Conservation (phyloP, 1,140 invertebrate genomes). For the Philopotamus ludificatus region DNA sequence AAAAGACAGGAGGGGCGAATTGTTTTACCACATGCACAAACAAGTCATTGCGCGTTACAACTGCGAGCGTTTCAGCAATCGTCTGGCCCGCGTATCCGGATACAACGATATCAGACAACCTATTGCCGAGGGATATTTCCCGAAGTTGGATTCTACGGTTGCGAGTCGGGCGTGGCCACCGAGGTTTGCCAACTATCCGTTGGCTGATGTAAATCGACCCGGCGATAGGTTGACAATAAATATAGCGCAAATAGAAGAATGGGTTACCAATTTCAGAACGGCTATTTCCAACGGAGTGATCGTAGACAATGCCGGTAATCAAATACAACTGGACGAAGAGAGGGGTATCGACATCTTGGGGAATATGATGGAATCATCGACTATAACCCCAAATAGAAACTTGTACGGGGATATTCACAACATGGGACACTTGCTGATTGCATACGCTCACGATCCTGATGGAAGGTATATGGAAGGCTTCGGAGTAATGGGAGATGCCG, state of each 20-base stretch:
- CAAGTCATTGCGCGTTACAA: constrained; percentile 72
- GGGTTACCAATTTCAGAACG: constrained; percentile 70
- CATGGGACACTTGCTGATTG: constrained; percentile 63
- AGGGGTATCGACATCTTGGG: constrained; percentile 78
- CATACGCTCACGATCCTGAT: constrained; percentile 72
- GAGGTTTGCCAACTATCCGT: constrained; percentile 56
- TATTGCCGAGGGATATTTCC: constrained; percentile 70
- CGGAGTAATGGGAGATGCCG: constrained; percentile 65
- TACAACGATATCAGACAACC: constrained; percentile 62
- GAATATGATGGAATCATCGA: constrained; percentile 76
- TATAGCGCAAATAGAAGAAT: constrained; percentile 68
- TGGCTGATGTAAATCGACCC: constrained; percentile 66
- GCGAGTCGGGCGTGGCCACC: constrained; percentile 46
- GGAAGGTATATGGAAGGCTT: constrained; percentile 52
- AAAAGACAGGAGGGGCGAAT: constrained; percentile 71
- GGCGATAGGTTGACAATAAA: constrained; percentile 66
- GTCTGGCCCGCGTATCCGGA: constrained; percentile 58
- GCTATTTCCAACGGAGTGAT: constrained; percentile 71
- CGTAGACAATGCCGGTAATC: constrained; percentile 52
- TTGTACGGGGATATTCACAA: constrained; percentile 76
- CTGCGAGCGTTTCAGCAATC: constrained; percentile 65
- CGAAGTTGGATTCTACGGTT: constrained; percentile 67
- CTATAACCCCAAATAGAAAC: constrained; percentile 66
- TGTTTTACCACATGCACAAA: constrained; percentile 79
- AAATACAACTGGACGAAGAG: constrained; percentile 61